Conservation (phyloP, 2,113 vertebrate species). For the Brachyhypopomus gauderio region DNA sequence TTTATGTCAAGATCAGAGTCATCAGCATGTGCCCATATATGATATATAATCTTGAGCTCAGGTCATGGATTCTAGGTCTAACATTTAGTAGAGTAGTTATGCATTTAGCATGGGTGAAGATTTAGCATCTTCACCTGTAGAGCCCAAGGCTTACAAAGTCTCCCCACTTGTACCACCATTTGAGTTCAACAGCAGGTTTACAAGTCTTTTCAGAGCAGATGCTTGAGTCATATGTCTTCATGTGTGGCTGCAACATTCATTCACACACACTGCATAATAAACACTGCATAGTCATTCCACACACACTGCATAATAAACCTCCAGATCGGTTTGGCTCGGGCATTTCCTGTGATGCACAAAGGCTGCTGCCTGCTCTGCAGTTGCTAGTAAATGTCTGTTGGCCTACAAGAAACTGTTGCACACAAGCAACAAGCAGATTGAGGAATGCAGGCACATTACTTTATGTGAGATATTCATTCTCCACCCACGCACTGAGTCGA, state of each 20-base stretch:
- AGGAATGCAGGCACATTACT: slow-evolving; percentile 15
- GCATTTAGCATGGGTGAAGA: no score
- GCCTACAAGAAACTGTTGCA: slow-evolving; percentile 12
- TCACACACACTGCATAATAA: slow-evolving; percentile 1
- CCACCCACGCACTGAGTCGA: neutral
- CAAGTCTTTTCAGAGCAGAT: neutral
- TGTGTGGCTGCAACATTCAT: neutral
- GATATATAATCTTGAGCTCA: no score
- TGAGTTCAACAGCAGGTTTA: neutral
- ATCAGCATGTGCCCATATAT: no score
- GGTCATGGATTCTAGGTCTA: no score
- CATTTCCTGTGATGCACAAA: slow-evolving; percentile 4
- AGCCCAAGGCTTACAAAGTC: neutral
- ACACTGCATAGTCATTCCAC: neutral
- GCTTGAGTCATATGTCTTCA: neutral
- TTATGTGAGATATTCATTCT: neutral
- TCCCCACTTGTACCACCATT: neutral
- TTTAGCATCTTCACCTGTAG: no score
- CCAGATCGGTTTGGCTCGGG: neutral
- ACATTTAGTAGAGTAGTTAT: no score
- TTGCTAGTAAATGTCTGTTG: neutral
- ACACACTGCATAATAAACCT: slow-evolving; percentile 8
- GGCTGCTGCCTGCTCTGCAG: neutral
- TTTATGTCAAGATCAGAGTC: no score
- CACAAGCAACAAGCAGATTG: neutral